A percentile compares a stretch with the other conserved stretches of the same genome.
Conservation (phyloP, 2,797 vertebrate species). For the Gobio occitaniae region DNA sequence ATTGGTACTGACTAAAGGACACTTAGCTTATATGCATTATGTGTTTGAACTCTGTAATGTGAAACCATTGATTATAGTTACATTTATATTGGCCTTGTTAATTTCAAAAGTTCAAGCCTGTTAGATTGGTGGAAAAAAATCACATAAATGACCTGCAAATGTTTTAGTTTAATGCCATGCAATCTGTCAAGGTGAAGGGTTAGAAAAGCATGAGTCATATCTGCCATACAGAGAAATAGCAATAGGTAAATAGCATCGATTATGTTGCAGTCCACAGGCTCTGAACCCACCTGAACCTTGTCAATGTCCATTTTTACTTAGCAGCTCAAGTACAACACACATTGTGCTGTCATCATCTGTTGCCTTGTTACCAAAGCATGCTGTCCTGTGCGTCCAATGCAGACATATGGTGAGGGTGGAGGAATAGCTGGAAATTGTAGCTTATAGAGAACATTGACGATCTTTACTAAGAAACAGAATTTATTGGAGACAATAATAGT, state of each 20-base stretch:
- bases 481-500: not conserved
- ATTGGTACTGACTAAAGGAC: not conserved
- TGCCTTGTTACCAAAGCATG: slow-evolving; percentile 8
- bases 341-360: slow-evolving; percentile 16
- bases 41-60: not conserved
- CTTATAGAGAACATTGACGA: not conserved
- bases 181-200: slow-evolving; percentile 7
- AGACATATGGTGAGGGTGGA: not conserved
- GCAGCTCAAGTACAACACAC: slow-evolving; percentile 24
- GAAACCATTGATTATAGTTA: not conserved
- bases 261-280: not conserved
- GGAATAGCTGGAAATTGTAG: not conserved
- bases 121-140: not conserved
- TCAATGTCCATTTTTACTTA: slow-evolving; percentile 23
- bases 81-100: not conserved
- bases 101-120: not conserved
- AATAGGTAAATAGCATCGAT: slow-evolving; percentile 21
- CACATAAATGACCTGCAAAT: not conserved
- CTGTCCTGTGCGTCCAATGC: not conserved
- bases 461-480: not conserved
- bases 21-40: not conserved
- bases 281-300: slow-evolving; percentile 30
- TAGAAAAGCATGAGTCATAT: slow-evolving; percentile 12
- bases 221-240: not conserved
- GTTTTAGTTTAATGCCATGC: slow-evolving; percentile 4